Base-by-base conservation (phyloP, 2,113 vertebrate genomes). In the Xyrauchen texanus region DNA sequence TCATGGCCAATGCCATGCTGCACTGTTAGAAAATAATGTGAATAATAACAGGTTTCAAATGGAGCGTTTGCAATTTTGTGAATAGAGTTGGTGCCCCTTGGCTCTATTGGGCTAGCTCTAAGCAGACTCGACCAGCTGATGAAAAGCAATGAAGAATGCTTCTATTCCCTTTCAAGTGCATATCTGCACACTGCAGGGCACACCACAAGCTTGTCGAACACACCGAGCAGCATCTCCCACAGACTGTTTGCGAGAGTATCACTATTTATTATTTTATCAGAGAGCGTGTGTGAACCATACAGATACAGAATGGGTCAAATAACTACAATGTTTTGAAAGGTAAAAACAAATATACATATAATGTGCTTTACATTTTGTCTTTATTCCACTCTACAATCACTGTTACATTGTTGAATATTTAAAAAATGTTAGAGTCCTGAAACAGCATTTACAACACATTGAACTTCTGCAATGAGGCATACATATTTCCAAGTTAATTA, bases 11-110 rank as follows among this genome's bases (percentile, higher is more conserved):
- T 21, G 8, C 45, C 58, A 49, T 6, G n/a, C 68, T 77, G 57
- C 61, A 34, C 47, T 63, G 72, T 63, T 63, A 63, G 74, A 8
- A 55, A 76, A 76, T 65, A 51, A n/a, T 76, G 62, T 75, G 81
- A 79, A 83, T 79, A 55, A 64, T 67, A 79, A 79, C 61, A 67
- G 64, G 46, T 69, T 45, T 67, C 68, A 66, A 55, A 61, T 4
- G 6, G n/a, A 65, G 47, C 53, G 47, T 46, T 51, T 49, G 76
- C 7, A 74, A 53, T 67, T 49, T 63, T 52, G 34, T 44, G 69
- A 49, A 67, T 49, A 57, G 64, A 58, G 52, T 49, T 44, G 2
- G 13, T 68, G 66, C 34, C 64, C 58, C 71, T 55, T 73, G 66
- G 70, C 6, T 53, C 58, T 68, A 64, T 44, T 63, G 46, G 49